Percentiles rank a stretch among this genome's conserved stretches.
phyloP scores from a whole-genome alignment of 2,888 invertebrate species.

The Drosophila diplacantha region DNA sequence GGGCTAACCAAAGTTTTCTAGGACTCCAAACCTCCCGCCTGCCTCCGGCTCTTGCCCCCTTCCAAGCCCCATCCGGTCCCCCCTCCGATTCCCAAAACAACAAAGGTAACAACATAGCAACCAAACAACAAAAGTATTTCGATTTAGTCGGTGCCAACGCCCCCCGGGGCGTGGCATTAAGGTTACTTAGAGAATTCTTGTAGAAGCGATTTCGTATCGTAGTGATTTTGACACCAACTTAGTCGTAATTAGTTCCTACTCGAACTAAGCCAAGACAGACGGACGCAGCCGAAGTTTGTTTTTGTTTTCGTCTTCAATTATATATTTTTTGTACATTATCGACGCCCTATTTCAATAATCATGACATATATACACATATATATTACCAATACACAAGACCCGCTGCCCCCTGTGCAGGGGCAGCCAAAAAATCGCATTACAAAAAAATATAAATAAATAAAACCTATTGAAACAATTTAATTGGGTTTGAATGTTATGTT shows the following conservation, averaged over 20 bases:
- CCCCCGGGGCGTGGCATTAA: constrained; percentile 52
- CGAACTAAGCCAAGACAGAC: constrained; percentile 39
- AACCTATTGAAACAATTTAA: constrained; percentile 18
- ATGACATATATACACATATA: constrained; percentile 51
- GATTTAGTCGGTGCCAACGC: constrained; percentile 59
- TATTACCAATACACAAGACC: constrained; percentile 33
- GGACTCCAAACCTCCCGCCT: constrained; percentile 45
- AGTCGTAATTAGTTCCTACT: constrained; percentile 64
- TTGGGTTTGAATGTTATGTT: neutral
- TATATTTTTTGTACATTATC: constrained; percentile 47
- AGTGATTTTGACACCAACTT: constrained; percentile 64
- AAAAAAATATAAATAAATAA: constrained; percentile 29
- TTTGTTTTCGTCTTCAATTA: constrained; percentile 20
- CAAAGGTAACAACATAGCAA: constrained; percentile 13
- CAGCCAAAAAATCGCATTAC: constrained; percentile 30
- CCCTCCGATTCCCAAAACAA: constrained; percentile 1
- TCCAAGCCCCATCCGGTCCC: constrained; percentile 1
- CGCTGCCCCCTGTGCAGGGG: constrained; percentile 17
- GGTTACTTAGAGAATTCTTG: constrained; percentile 50
- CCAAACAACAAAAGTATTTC: constrained; percentile 59
- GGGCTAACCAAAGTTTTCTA: constrained; percentile 68
- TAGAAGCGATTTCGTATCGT: constrained; percentile 65
- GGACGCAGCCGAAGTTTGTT: constrained; percentile 26
- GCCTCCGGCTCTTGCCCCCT: constrained; percentile 9
- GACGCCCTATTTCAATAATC: constrained; percentile 49